These are phyloP conservation scores for Melanchra persicariae DNA, from an alignment of 2,888 invertebrate species.

Conservation along the genomic window DNA sequence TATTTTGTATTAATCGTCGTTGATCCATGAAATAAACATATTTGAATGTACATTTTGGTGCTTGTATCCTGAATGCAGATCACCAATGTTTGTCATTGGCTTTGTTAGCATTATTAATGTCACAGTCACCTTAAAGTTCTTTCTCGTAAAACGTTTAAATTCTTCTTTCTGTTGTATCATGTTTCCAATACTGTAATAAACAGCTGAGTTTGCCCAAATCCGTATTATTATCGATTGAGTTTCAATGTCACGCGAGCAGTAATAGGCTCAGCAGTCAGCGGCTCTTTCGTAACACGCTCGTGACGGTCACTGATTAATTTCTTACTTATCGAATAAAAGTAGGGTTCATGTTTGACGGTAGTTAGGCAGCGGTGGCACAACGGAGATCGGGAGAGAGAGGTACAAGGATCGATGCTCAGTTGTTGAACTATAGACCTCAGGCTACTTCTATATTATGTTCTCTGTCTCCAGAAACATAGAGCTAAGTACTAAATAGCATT, in stretches of 20 bases:
- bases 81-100: not conserved
- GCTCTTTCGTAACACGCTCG: conserved; percentile 17
- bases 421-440: not conserved
- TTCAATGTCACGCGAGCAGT: conserved; percentile 49
- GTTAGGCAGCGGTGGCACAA: not conserved
- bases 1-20: not conserved
- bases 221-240: conserved; percentile 48
- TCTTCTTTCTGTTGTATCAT: not conserved
- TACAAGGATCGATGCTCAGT: not conserved
- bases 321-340: conserved; percentile 20
- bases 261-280: conserved; percentile 44
- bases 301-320: conserved; percentile 26
- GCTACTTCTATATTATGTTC: not conserved
- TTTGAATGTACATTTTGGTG: not conserved
- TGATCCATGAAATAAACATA: not conserved
- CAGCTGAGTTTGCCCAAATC: conserved; percentile 34
- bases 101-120: not conserved
- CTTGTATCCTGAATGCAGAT: not conserved
- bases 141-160: not conserved
- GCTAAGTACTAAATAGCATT: too few relatives aligned
- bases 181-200: conserved; percentile 4
- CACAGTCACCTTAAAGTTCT: not conserved
- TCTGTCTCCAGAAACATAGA: not conserved
- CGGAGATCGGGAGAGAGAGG: not conserved
- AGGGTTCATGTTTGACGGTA: not conserved